These are phyloP conservation scores for Junonia oenone DNA, from an alignment of 2,888 invertebrate species.

Conservation along the genomic window DNA sequence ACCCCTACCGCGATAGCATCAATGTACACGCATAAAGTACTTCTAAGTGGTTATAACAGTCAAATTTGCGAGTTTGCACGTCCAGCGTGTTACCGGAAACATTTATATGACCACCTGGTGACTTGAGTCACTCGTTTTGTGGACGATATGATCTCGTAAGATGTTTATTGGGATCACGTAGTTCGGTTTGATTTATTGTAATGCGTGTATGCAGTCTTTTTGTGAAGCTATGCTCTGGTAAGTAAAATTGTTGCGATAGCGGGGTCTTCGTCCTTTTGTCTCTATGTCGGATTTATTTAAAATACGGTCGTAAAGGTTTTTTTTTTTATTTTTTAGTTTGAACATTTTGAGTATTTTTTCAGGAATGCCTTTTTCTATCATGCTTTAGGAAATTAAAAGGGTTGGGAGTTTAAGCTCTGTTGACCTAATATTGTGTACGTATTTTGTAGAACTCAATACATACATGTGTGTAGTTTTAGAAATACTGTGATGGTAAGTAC, in stretches of 20 bases:
- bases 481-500: no score
- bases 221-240: background rate
- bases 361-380: no score
- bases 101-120: conserved; percentile 32
- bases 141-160: conserved; percentile 16
- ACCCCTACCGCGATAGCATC: conserved; percentile 41
- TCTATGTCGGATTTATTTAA: background rate
- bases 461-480: no score
- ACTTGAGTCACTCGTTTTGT: conserved; percentile 13
- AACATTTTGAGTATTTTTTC: no score
- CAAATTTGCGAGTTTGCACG: conserved; percentile 48
- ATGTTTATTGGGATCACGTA: conserved; percentile 27
- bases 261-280: conserved; percentile 14
- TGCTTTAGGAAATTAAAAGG: no score
- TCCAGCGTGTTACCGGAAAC: conserved; percentile 50
- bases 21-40: conserved; percentile 38
- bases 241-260: conserved; percentile 1
- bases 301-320: background rate
- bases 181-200: conserved; percentile 22
- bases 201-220: conserved; percentile 15
- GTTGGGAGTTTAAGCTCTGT: no score
- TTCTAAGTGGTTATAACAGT: conserved; percentile 52
- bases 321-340: background rate
- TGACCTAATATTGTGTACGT: no score
- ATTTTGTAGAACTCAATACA: no score